Base-by-base conservation (phyloP, 2,113 vertebrate species). In the Sinosuthora webbiana region DNA sequence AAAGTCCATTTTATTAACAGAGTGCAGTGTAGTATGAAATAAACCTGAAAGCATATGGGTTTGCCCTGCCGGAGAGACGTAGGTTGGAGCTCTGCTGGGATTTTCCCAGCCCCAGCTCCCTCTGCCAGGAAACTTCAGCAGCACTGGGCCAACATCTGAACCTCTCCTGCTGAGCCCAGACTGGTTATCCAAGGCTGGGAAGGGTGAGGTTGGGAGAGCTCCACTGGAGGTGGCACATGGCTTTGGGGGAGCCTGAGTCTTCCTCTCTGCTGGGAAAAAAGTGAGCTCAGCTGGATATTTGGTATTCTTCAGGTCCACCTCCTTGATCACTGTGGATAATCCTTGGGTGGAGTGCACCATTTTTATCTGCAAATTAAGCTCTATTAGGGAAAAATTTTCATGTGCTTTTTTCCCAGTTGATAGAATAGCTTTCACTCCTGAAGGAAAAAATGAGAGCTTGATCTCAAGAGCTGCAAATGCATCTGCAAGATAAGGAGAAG, bases 21-120 rank as follows among this genome's bases (percentile, higher is more conserved):
- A 94, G 95, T 94, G 96, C 96, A 97, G 76, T 35, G 95, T 96
- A 94, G 94, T 94, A 95, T 96, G 95, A 97, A 97, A 96, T 92
- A 92, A 97, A 95, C 95, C 80, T 95, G 86, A 60, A 71, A 84
- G 86, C 86, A 47, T 90, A 81, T 28, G 91, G 83, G 25, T 70
- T 92, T 89, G 56, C 86, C 65, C 81, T 91, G 69, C 87, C 64
- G 0, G 91, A 90, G 91, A 91, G 69, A 56, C 69, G 7, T 14
- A 56, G 89, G 86, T 27, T 78, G 89, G 79, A 75, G 16, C 52
- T 94, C 56, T 71, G 76, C 71, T 74, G 68, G 67, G 94, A 70
- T 89, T 87, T 78, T 89, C 39, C 64, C 39, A 42, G 25, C 70
- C 33, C 57, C 73, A 59, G 4, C 47, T 92, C 42, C 31, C 45